These are phyloP conservation scores for Panulirus ornatus DNA, from an alignment of 1,140 invertebrate species.

Conservation along the genomic window DNA sequence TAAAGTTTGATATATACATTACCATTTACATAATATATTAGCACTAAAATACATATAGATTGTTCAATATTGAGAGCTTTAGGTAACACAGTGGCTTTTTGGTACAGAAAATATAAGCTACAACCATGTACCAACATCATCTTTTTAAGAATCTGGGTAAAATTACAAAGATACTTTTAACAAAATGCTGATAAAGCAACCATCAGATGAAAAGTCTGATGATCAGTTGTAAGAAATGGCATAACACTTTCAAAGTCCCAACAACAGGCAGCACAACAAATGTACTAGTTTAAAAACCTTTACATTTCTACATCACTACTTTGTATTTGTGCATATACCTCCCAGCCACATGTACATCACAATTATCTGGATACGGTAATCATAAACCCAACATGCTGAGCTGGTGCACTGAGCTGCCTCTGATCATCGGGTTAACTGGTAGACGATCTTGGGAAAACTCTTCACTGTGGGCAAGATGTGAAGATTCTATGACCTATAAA, in stretches of 20 bases:
- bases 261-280: constrained; percentile 17
- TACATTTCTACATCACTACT: constrained; percentile 6
- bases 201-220: constrained; percentile 55
- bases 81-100: constrained; percentile 61
- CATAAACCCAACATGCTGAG: constrained; percentile 13
- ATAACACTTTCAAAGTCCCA: constrained; percentile 32
- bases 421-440: background rate
- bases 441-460: background rate
- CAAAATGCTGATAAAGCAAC: constrained; percentile 55
- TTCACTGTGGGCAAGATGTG: background rate
- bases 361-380: constrained; percentile 34
- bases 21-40: constrained; percentile 66
- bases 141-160: constrained; percentile 57
- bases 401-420: constrained; percentile 35
- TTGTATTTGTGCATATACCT: constrained; percentile 53
- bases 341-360: constrained; percentile 3
- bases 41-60: constrained; percentile 71
- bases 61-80: constrained; percentile 71
- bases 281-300: constrained; percentile 26
- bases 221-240: constrained; percentile 50
- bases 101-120: constrained; percentile 67
- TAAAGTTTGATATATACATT: constrained; percentile 60
- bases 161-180: constrained; percentile 64
- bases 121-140: constrained; percentile 69
- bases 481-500: background rate